These are phyloP conservation scores for Cryptoprocta ferox DNA, from an alignment of 2,797 vertebrate species.

Conservation along the genomic window DNA sequence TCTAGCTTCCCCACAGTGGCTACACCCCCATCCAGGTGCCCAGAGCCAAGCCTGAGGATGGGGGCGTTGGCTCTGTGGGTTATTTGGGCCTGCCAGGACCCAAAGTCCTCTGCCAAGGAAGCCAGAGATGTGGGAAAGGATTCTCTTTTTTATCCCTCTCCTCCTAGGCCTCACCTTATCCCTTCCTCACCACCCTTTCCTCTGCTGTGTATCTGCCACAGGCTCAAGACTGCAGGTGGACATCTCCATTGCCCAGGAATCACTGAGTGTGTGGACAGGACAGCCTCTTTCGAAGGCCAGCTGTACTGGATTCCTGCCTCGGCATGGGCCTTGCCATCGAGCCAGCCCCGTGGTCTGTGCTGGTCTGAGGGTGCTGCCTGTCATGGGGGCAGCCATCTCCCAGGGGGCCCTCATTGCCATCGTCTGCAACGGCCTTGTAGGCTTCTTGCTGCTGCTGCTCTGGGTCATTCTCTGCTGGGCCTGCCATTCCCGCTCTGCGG, in stretches of 20 bases:
- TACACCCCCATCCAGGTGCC: slow-evolving; percentile 8
- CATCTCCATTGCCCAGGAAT: slow-evolving; percentile 51
- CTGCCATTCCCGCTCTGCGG: slow-evolving; percentile 85
- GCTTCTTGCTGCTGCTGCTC: slow-evolving; percentile 86
- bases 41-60: slow-evolving; percentile 27
- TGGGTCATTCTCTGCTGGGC: slow-evolving; percentile 90
- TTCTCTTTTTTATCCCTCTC: background rate
- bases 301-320: slow-evolving; percentile 31
- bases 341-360: slow-evolving; percentile 49
- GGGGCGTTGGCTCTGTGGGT: background rate
- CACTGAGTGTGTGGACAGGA: slow-evolving; percentile 43
- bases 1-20: background rate
- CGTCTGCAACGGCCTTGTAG: slow-evolving; percentile 88
- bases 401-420: slow-evolving; percentile 88
- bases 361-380: slow-evolving; percentile 69
- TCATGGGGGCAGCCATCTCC: slow-evolving; percentile 88
- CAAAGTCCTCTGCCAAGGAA: slow-evolving; percentile 1
- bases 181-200: slow-evolving; percentile 42
- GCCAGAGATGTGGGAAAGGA: background rate
- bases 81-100: background rate
- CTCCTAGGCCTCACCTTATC: background rate
- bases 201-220: slow-evolving; percentile 60
- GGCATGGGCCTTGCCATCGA: slow-evolving; percentile 76
- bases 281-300: slow-evolving; percentile 49
- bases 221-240: slow-evolving; percentile 65